Percentiles rank a stretch among this genome's conserved stretches.
These are phyloP conservation scores for Drosophila insularis DNA, from an alignment of 1,140 invertebrate species.

Conservation along the genomic window DNA sequence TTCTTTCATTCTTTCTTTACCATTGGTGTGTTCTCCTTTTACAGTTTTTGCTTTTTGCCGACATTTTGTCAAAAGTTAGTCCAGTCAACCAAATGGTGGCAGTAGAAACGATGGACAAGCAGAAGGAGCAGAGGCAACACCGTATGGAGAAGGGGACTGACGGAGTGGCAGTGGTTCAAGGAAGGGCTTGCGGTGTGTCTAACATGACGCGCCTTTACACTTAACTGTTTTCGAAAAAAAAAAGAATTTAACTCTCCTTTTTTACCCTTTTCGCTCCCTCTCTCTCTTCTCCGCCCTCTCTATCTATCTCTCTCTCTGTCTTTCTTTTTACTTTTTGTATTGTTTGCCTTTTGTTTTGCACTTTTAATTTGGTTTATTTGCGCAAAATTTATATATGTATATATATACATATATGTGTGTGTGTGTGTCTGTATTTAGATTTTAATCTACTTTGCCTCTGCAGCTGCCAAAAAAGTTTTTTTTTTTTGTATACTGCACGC, in stretches of 20 bases:
- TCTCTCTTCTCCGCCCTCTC: neutral
- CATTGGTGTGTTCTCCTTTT: slow-evolving; percentile 21
- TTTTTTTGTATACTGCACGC: slow-evolving; percentile 45
- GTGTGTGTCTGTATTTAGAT: slow-evolving; percentile 68
- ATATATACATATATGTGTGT: slow-evolving; percentile 20
- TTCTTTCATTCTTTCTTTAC: slow-evolving; percentile 12
- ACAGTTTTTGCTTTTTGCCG: slow-evolving; percentile 28
- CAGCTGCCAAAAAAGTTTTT: slow-evolving; percentile 75
- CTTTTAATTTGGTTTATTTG: slow-evolving; percentile 77
- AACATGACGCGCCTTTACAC: slow-evolving; percentile 77
- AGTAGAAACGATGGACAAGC: slow-evolving; percentile 10
- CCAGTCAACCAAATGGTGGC: slow-evolving; percentile 49
- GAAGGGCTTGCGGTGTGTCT: slow-evolving; percentile 67
- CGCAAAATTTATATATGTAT: slow-evolving; percentile 55
- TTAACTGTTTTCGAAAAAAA: slow-evolving; percentile 65
- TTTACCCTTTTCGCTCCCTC: neutral
- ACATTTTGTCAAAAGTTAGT: slow-evolving; percentile 79
- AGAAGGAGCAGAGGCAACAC: neutral
- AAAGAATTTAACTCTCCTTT: slow-evolving; percentile 20
- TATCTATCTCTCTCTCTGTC: slow-evolving; percentile 1
- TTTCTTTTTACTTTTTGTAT: slow-evolving; percentile 35
- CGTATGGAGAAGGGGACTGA: too few species aligned
- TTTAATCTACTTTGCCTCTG: slow-evolving; percentile 77
- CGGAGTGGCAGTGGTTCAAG: slow-evolving; percentile 13
- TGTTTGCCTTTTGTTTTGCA: slow-evolving; percentile 65